These are phyloP conservation scores for Chamaea fasciata DNA, from an alignment of 2,113 vertebrate genomes.

Conservation along the genomic window DNA sequence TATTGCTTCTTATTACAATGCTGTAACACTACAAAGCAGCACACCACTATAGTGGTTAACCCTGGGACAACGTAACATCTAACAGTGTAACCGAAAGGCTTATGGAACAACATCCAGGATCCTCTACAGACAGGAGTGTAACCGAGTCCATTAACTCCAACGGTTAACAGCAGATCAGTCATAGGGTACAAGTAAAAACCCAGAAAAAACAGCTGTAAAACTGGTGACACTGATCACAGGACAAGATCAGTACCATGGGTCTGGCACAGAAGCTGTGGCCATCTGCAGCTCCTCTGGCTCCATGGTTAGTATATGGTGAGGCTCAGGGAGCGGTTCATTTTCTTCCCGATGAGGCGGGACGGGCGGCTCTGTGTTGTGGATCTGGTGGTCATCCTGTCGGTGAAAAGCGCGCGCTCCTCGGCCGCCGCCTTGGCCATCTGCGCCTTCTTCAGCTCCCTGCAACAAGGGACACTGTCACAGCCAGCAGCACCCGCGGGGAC, in stretches of 20 bases:
- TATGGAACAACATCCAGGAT: slow-evolving; percentile 35
- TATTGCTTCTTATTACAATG: slow-evolving; percentile 57
- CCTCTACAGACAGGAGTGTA: slow-evolving; percentile 22
- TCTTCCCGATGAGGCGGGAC: slow-evolving; percentile 92
- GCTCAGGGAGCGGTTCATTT: slow-evolving; percentile 95
- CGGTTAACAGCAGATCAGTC: slow-evolving; percentile 41
- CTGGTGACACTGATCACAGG: slow-evolving; percentile 25
- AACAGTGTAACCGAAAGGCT: slow-evolving; percentile 62
- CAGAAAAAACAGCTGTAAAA: slow-evolving; percentile 60
- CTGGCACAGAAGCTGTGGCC: slow-evolving; percentile 21
- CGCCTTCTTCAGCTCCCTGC: slow-evolving; percentile 95
- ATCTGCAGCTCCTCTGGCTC: slow-evolving; percentile 15
- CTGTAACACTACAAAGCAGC: slow-evolving; percentile 70
- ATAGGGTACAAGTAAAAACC: slow-evolving; percentile 34
- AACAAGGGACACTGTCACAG: background rate
- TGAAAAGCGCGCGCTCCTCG: slow-evolving; percentile 88
- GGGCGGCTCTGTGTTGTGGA: slow-evolving; percentile 86
- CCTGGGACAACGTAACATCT: slow-evolving; percentile 63
- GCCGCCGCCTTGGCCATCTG: slow-evolving; percentile 92
- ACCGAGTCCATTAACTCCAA: slow-evolving; percentile 36
- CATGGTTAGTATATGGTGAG: slow-evolving; percentile 89
- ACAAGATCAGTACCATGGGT: background rate
- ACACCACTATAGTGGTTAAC: slow-evolving; percentile 76
- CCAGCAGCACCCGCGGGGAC: accelerated
- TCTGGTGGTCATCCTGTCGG: slow-evolving; percentile 87